Base-by-base conservation (phyloP, 2,888 invertebrate species). In the Tuta absoluta region DNA sequence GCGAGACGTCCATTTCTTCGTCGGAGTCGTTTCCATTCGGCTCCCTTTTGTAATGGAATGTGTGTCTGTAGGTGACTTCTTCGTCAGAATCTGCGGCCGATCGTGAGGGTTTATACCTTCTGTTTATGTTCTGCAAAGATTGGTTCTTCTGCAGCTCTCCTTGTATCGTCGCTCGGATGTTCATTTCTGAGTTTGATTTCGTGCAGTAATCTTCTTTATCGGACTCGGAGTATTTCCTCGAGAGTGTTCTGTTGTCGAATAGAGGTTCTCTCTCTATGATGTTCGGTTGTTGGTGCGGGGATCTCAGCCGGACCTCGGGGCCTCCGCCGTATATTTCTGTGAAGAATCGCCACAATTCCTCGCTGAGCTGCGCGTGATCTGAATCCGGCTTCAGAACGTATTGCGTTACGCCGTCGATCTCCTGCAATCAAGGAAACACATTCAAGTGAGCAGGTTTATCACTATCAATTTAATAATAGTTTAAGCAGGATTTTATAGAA, bases 291-390 rank as follows among this genome's bases (percentile, higher is more conserved):
- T 60, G 49, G 62, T 62, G 63, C 1, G 86, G 85, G 0, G 85
- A 77, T 56, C 81, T 84, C 23, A 92, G 84, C 4, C 74, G 78
- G n/a, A 97, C 93, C 78, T 96, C 97, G 0, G 98, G 98, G 0
- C 98, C 98, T 0, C 98, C 98, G 11, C 97, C 96, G 81, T 98
- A 98, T 63, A 96, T 96, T 67, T 93, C 93, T 63, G 94, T 93
- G 81, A 98, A 95, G 88, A 97, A 98, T 70, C 94, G 93, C 98
- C 98, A 98, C 65, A 97, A 92, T 51, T 95, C 95, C 73, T 96
- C 95, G 71, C 96, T 96, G 56, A 98, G 93, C 78, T 97, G 96
- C 0, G 95, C 95, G 81, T 96, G 96, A 72, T 93, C 93, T 0
- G 93, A 93, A 38, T 93, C 93, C 11, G 87, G 87, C 65, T 91